Conservation (phyloP, 2,113 vertebrate species). For the Maccullochella peelii region DNA sequence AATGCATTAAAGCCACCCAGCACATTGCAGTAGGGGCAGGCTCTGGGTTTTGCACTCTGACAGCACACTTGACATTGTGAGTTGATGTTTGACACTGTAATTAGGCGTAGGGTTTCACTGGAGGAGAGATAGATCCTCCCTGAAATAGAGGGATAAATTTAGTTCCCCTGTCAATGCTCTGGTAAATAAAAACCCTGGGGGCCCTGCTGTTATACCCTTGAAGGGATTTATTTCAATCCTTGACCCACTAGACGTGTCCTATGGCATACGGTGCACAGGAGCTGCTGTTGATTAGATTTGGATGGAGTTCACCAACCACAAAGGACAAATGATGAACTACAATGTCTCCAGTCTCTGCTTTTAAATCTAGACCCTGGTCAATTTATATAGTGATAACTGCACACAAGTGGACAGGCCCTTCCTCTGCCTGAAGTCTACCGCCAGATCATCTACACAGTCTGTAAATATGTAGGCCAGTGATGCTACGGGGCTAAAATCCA, state of each 20-base stretch:
- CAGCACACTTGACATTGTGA: constrained; percentile 68
- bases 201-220: constrained; percentile 41
- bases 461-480: constrained; percentile 32
- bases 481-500: constrained; percentile 31
- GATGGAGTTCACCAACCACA: constrained; percentile 5
- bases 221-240: constrained; percentile 62
- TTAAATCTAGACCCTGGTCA: not conserved
- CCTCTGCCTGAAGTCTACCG: constrained; percentile 18
- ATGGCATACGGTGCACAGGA: not conserved
- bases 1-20: not conserved
- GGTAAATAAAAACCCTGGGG: constrained; percentile 69
- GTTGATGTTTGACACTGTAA: constrained; percentile 75
- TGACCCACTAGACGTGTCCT: constrained; percentile 30
- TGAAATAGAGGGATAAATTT: constrained; percentile 79
- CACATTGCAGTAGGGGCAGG: not conserved
- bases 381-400: not conserved
- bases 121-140: constrained; percentile 57
- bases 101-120: constrained; percentile 76
- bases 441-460: constrained; percentile 27
- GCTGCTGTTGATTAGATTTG: constrained; percentile 21
- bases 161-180: constrained; percentile 65
- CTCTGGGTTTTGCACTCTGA: constrained; percentile 40
- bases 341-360: constrained; percentile 14
- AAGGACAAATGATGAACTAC: constrained; percentile 4
- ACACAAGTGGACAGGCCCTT: not conserved